Evolutionary conservation across 1,140 invertebrate species (phyloP), one percentile per base, ranked within the genome.

Genomic region (Drosophila arizonae): DNA sequence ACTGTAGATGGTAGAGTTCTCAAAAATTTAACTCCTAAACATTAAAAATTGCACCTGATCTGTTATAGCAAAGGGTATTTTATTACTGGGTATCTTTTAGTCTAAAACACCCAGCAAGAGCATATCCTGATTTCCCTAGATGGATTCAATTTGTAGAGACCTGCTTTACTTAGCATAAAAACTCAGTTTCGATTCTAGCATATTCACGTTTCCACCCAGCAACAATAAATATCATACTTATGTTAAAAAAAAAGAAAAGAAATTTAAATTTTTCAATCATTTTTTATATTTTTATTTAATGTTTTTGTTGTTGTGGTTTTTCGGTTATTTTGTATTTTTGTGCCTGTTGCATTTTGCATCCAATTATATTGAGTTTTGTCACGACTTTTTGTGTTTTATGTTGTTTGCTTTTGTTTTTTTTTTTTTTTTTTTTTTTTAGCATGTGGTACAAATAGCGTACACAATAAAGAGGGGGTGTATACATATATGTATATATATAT

Each of bases 301-400:
- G 46, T 58, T 64, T 63, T 17, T 15, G 17, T 64, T 63, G 54
- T 39, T 52, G 41, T 69, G 64, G 80, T 74, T 64, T 58, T 79
- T n/a, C 43, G 45, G 48, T 76, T 66, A 10, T 76, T 67, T 15
- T 46, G 15, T 46, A 17, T 52, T 64, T 81, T 81, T 76, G 71
- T 79, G 79, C 55, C 55, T 84, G 79, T 77, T 84, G 62, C 56
- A 36, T 71, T 80, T 81, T 57, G 28, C 24, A 74, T 85, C 76
- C 85, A 89, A 89, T 88, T 89, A 77, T 30, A 88, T 89, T 84
- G 85, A 80, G 77, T 87, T 87, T 89, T 76, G 67, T 74, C 70
- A 84, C 76, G 58, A 77, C 62, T 48, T 80, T 50, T 66, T 50
- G 69, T 88, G 50, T 75, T 52, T 4, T 30, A 30, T 30, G 28